Evolutionary conservation across 2,797 vertebrate species (phyloP).

Genomic region (Pseudopleuronectes americanus): DNA sequence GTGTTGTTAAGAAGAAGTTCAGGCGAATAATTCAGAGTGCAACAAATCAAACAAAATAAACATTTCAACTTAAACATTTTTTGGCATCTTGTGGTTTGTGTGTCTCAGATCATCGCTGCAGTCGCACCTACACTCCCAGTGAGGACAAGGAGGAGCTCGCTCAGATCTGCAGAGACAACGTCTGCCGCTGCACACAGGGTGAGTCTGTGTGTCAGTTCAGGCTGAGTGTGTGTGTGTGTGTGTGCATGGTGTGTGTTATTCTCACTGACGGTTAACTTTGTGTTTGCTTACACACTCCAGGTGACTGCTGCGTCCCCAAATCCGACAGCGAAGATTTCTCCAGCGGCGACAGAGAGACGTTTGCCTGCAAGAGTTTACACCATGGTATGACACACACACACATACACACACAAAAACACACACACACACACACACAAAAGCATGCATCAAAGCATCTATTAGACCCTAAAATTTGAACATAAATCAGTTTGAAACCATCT

Average conservation of each 20-base stretch:
- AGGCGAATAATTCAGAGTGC: too few species aligned
- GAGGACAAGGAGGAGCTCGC: conserved; percentile 72
- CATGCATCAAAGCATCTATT: too few species aligned
- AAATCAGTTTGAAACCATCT: too few species aligned
- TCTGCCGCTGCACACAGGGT: conserved; percentile 84
- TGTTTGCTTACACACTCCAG: conserved; percentile 46
- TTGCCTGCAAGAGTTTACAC: conserved; percentile 73
- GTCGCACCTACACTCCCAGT: conserved; percentile 72
- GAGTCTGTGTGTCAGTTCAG: neutral
- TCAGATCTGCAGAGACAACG: conserved; percentile 75
- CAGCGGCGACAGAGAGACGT: conserved; percentile 43
- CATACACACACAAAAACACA: neutral
- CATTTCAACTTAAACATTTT: too few species aligned
- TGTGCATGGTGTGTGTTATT: neutral
- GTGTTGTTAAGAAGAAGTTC: too few species aligned
- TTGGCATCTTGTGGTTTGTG: neutral
- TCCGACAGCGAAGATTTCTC: conserved; percentile 34
- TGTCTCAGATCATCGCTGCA: conserved; percentile 78
- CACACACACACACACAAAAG: too few species aligned
- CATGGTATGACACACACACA: conserved; percentile 78
- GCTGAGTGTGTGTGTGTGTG: neutral
- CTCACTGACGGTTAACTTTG: neutral
- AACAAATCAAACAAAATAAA: neutral
- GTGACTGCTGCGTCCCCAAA: conserved; percentile 80
- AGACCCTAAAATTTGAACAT: too few species aligned